Evolutionary conservation across 2,113 vertebrate genomes (phyloP), one percentile per base, ranked within the genome.

Genomic region (Saccopteryx leptura): DNA sequence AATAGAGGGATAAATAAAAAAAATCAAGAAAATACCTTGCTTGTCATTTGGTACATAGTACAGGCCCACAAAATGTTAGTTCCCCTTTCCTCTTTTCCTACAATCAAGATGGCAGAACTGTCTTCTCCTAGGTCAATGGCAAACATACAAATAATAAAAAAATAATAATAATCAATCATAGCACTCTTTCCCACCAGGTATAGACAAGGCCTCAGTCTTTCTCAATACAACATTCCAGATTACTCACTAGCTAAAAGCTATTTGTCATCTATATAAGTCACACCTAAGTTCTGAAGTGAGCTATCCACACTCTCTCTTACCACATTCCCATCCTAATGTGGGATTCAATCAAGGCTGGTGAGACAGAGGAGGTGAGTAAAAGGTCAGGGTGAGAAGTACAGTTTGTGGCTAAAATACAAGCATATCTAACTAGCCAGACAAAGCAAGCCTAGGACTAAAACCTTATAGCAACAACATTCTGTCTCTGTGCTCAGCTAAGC

Each of bases 11-110:
- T 93, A 96, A 91, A 71, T 65, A 19, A 74, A 75, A 66, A 78
- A 84, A 91, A 52, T 63, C 24, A 93, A 91, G 24, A 75, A 89
- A 92, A 84, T 68, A 79, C 50, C 65, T 74, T 81, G 60, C 21
- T 95, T 90, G 18, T 75, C 75, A 76, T 94, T 80, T 89, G 54
- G 14, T 54, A 86, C 26, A 78, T 12, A 83, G 2, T 17, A 54
- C 5, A 90, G 31, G 33, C 28, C 91, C 10, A 61, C 54, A 94
- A 96, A 91, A 84, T 89, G 28, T 78, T 84, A 75, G 19, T 54
- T 87, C 90, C 66, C 33, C 50, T 91, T 94, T 23, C 39, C n/a
- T 90, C 74, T 83, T 96, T 86, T 60, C 69, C 88, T 90, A 76
- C 26, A 94, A 50, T 52, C 48, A 87, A 66, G 39, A 89, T 56